Conservation (phyloP, 2,888 invertebrate species). For the Dione vanillae region DNA sequence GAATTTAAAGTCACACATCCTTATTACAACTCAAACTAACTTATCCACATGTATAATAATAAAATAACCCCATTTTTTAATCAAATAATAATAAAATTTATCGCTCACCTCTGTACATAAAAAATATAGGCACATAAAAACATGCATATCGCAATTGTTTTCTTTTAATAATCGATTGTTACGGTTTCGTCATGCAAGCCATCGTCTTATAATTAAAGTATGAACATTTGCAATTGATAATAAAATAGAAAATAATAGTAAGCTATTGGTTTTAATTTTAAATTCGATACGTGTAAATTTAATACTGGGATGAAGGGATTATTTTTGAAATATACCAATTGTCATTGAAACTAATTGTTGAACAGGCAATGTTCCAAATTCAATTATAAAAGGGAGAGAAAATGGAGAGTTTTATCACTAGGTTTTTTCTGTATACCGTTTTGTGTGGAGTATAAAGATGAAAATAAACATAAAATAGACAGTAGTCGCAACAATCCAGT, state of each 20-base stretch:
- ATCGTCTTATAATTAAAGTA: slow-evolving; percentile 19
- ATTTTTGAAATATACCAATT: too few species aligned
- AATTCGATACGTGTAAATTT: too few species aligned
- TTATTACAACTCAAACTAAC: too few species aligned
- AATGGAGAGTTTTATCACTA: too few species aligned
- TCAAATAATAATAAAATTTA: slow-evolving; percentile 21
- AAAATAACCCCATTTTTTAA: not conserved
- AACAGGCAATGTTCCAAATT: too few species aligned
- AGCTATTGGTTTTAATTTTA: not conserved
- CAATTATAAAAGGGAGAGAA: too few species aligned
- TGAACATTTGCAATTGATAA: not conserved
- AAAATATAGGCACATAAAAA: slow-evolving; percentile 26
- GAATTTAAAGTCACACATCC: too few species aligned
- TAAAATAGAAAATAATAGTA: not conserved
- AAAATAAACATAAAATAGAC: not conserved
- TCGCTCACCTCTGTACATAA: slow-evolving; percentile 26
- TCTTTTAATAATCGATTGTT: slow-evolving; percentile 19
- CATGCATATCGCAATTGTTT: slow-evolving; percentile 31
- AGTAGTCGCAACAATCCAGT: not conserved
- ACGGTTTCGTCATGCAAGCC: not conserved
- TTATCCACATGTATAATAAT: not conserved
- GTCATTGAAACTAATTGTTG: too few species aligned
- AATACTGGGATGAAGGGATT: too few species aligned
- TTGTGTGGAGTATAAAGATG: too few species aligned
- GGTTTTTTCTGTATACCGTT: too few species aligned